Conservation (phyloP, 2,888 invertebrate species). For the Nephrotoma appendiculata region DNA sequence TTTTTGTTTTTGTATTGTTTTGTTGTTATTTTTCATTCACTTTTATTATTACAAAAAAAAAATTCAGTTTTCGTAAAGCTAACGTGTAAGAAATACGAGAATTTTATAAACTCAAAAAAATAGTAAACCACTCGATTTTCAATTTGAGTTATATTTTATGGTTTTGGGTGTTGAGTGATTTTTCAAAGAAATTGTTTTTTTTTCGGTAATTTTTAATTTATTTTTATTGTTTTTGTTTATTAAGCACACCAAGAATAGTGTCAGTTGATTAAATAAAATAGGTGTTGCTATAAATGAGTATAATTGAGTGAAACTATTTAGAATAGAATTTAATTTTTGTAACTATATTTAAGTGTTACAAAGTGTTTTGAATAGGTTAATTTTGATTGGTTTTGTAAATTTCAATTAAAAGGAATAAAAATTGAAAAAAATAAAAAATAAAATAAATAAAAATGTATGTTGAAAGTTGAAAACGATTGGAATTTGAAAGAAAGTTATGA, state of each 20-base stretch:
- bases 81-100: neutral
- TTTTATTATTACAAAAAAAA: neutral
- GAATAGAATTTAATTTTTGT: neutral
- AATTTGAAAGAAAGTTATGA: neutral
- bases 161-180: neutral
- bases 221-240: neutral
- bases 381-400: neutral
- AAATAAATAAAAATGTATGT: neutral
- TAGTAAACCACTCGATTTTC: neutral
- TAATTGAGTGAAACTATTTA: neutral
- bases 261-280: neutral
- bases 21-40: neutral
- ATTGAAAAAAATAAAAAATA: neutral
- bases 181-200: neutral
- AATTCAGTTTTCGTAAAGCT: neutral
- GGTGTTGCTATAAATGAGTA: neutral
- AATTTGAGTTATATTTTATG: neutral
- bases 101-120: neutral
- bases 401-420: neutral
- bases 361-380: neutral
- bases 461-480: neutral
- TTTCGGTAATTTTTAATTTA: neutral
- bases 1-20: neutral
- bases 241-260: neutral
- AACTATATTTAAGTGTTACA: neutral